phyloP scores from a whole-genome alignment of 2,797 vertebrate species.

The Somateria mollissima region DNA sequence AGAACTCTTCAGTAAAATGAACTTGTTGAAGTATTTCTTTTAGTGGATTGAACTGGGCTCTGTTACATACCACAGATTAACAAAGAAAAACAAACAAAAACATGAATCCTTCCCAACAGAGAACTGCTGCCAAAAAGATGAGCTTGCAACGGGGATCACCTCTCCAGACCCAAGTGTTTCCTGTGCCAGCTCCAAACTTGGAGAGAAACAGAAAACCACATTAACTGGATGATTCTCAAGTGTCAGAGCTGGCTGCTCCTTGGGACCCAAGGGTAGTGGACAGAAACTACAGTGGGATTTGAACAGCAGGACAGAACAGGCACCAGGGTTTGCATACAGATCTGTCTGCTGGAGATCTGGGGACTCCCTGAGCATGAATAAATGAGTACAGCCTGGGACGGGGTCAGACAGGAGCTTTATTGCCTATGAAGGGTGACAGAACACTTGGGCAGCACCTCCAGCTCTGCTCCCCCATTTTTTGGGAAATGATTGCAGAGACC shows the following conservation, averaged over 20 bases:
- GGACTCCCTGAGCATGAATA: too few relatives aligned
- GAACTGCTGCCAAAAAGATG: not conserved
- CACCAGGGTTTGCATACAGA: rapidly evolving
- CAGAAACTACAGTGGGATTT: rapidly evolving
- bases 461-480: too few relatives aligned
- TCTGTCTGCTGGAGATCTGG: too few relatives aligned
- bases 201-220: not conserved
- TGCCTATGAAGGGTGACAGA: too few relatives aligned
- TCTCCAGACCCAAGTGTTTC: not conserved
- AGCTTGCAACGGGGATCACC: not conserved
- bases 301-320: not conserved
- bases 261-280: not conserved
- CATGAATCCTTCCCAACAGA: not conserved
- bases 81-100: not conserved
- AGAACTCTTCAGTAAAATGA: not conserved
- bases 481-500: too few relatives aligned
- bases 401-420: too few relatives aligned
- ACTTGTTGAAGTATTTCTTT: not conserved
- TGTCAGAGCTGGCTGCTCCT: rapidly evolving
- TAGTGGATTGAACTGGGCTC: not conserved
- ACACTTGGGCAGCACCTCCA: too few relatives aligned
- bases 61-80: not conserved
- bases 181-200: not conserved
- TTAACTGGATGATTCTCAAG: not conserved
- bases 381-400: too few relatives aligned